These are phyloP conservation scores for Tetramorium parvispinum DNA, from an alignment of 1,140 invertebrate genomes.

Conservation along the genomic window DNA sequence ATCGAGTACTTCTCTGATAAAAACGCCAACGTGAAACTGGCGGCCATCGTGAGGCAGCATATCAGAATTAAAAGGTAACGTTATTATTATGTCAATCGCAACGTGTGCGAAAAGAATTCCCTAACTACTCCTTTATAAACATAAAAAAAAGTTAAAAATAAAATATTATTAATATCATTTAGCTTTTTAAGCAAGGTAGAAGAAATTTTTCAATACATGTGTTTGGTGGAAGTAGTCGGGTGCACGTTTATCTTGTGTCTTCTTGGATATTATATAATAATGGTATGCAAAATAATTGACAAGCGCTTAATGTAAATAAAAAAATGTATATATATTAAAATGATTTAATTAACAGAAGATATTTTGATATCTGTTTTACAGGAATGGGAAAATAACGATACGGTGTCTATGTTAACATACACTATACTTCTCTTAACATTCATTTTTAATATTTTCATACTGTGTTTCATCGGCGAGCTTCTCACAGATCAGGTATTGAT, in stretches of 20 bases:
- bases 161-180: slow-evolving; percentile 15
- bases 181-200: slow-evolving; percentile 73
- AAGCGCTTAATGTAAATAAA: neutral
- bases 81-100: neutral
- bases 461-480: slow-evolving; percentile 71
- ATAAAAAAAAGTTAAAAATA: neutral
- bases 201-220: slow-evolving; percentile 71
- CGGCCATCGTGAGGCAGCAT: slow-evolving; percentile 72
- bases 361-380: slow-evolving; percentile 48
- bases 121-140: neutral
- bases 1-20: neutral
- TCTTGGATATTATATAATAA: slow-evolving; percentile 76
- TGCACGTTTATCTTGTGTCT: slow-evolving; percentile 75
- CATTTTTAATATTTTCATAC: slow-evolving; percentile 71
- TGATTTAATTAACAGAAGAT: neutral
- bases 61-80: slow-evolving; percentile 63
- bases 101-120: neutral
- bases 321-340: neutral
- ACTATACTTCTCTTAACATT: slow-evolving; percentile 59
- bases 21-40: slow-evolving; percentile 56
- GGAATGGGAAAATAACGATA: slow-evolving; percentile 65
- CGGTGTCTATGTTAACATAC: slow-evolving; percentile 38
- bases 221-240: slow-evolving; percentile 70
- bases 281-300: slow-evolving; percentile 62
- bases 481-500: slow-evolving; percentile 64